These are phyloP conservation scores for Alloscopus bannaensis DNA, from an alignment of 2,888 invertebrate species.

Conservation along the genomic window DNA sequence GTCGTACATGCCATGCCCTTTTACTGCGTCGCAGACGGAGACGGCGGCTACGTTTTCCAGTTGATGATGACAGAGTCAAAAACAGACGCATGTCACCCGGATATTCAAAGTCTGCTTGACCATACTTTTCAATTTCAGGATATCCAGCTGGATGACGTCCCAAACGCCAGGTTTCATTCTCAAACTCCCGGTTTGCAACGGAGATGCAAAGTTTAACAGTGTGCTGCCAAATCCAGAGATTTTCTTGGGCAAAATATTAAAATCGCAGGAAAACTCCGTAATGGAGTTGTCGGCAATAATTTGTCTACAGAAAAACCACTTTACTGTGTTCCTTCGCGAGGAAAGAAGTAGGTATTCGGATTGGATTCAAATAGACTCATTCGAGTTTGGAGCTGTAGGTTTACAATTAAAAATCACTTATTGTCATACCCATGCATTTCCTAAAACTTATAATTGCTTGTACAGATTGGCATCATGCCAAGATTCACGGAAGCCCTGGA, in stretches of 20 bases:
- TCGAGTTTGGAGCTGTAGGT: not conserved
- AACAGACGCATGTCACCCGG: not conserved
- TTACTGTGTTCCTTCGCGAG: not conserved
- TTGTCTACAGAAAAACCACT: not conserved
- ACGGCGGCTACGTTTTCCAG: slow-evolving; percentile 5
- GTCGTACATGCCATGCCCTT: not conserved
- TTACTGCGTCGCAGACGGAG: not conserved
- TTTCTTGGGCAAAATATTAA: not conserved
- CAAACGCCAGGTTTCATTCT: slow-evolving; percentile 1
- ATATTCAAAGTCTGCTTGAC: not conserved
- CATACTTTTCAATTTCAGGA: not conserved
- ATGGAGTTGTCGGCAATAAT: not conserved
- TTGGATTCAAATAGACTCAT: slow-evolving; percentile 1
- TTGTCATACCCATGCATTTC: too few relatives aligned
- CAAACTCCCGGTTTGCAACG: not conserved
- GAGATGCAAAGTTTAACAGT: not conserved
- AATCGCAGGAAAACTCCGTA: not conserved
- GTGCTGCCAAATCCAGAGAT: not conserved
- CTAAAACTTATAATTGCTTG: too few relatives aligned
- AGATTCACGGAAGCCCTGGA: too few relatives aligned
- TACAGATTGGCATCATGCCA: too few relatives aligned
- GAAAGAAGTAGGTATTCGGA: not conserved
- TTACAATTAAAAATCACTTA: too few relatives aligned
- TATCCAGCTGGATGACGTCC: not conserved
- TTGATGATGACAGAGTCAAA: too few relatives aligned